A percentile compares a stretch with the other conserved stretches of the same genome.
These are phyloP conservation scores for Leiothrix lutea DNA, from an alignment of 2,113 vertebrate genomes.

Conservation along the genomic window DNA sequence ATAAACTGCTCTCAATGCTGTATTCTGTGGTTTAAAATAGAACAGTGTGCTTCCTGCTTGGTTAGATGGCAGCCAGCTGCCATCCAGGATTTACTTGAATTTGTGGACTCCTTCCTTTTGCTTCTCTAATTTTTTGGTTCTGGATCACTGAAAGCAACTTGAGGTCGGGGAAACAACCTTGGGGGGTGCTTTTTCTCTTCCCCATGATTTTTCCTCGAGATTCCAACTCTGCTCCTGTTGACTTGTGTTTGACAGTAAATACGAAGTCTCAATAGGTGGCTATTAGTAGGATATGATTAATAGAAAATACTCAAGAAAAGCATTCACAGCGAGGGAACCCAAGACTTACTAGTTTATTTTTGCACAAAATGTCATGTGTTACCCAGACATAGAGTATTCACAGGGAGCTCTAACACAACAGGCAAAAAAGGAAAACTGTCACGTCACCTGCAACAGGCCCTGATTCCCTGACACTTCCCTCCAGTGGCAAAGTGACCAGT, in stretches of 20 bases:
- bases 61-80: neutral
- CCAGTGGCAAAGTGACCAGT: neutral
- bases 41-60: neutral
- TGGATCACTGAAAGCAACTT: neutral
- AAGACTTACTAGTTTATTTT: neutral
- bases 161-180: neutral
- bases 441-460: neutral
- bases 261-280: neutral
- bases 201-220: neutral
- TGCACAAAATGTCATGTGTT: neutral
- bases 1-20: neutral
- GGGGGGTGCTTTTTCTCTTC: neutral
- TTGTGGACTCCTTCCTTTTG: neutral
- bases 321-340: fast-evolving
- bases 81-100: neutral
- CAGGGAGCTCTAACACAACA: neutral
- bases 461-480: neutral
- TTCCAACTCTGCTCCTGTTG: neutral
- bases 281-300: neutral
- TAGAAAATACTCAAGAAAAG: neutral
- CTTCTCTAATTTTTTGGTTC: neutral
- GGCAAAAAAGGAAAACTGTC: neutral
- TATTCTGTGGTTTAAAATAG: neutral
- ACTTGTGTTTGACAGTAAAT: neutral
- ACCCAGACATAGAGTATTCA: neutral